phyloP scores from a whole-genome alignment of 2,888 invertebrate genomes.

The Trichopoda pennipes region DNA sequence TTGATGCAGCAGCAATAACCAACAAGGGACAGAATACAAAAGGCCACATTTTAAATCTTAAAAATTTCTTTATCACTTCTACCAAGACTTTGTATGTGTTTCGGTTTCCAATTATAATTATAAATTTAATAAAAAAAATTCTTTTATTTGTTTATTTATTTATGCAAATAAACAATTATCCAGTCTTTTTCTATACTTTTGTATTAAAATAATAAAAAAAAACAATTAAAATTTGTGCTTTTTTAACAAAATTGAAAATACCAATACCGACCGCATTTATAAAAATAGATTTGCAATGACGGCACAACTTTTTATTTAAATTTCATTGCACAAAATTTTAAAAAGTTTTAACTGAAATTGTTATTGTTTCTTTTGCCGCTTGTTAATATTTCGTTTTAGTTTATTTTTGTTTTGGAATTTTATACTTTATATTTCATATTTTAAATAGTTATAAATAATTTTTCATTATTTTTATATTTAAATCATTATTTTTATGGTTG shows the following conservation, averaged over 20 bases:
- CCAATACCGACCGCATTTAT: conserved; percentile 76
- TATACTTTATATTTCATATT: conserved; percentile 37
- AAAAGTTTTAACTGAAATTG: conserved; percentile 50
- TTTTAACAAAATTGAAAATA: conserved; percentile 53
- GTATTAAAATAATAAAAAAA: conserved; percentile 3
- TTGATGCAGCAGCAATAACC: conserved; percentile 55
- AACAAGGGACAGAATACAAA: conserved; percentile 52
- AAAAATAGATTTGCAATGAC: conserved; percentile 60
- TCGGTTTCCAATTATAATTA: conserved; percentile 10
- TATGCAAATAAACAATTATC: conserved; percentile 22
- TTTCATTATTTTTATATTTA: conserved; percentile 29
- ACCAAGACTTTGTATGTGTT: conserved; percentile 23
- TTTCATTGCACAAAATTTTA: conserved; percentile 65
- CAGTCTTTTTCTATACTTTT: conserved; percentile 14
- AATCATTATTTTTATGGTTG: conserved; percentile 39
- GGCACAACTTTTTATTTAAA: conserved; percentile 60
- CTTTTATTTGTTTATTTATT: conserved; percentile 31
- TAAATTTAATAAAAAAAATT: neutral
- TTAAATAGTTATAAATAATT: conserved; percentile 1
- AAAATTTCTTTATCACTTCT: conserved; percentile 67
- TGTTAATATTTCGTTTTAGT: neutral
- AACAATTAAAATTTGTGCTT: conserved; percentile 3
- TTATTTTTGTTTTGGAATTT: neutral
- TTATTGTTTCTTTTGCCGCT: conserved; percentile 9
- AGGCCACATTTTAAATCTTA: conserved; percentile 63